A percentile compares a stretch with the other conserved stretches of the same genome.
These are phyloP conservation scores for Andrena cerasifolii DNA, from an alignment of 1,140 invertebrate genomes.

Conservation along the genomic window DNA sequence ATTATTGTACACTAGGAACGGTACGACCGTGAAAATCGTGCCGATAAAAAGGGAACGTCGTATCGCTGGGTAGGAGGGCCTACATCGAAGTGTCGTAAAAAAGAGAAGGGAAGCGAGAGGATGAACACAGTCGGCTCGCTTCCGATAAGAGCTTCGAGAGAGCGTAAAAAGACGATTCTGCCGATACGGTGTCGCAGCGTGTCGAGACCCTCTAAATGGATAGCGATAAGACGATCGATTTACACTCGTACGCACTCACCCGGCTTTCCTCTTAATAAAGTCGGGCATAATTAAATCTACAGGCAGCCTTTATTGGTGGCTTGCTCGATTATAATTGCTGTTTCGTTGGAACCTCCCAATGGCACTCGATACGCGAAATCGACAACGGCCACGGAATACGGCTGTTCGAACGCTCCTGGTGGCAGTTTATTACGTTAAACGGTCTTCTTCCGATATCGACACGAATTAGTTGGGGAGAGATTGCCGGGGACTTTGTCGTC, in stretches of 20 bases:
- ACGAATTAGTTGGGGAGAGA: constrained; percentile 44
- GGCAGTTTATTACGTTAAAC: constrained; percentile 44
- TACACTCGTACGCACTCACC: not conserved
- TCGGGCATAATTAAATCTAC: constrained; percentile 50
- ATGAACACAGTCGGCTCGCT: not conserved
- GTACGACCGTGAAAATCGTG: constrained; percentile 28
- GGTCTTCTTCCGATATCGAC: constrained; percentile 35
- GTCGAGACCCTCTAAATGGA: constrained; percentile 14
- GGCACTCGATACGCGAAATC: constrained; percentile 16
- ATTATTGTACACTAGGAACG: not conserved
- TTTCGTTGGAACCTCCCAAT: constrained; percentile 41
- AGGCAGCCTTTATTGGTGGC: constrained; percentile 25
- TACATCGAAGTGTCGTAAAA: constrained; percentile 19
- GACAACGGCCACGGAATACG: not conserved
- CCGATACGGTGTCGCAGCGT: not conserved
- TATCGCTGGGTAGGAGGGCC: not conserved
- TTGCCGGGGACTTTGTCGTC: not conserved
- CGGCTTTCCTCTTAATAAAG: constrained; percentile 11
- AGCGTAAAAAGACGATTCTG: constrained; percentile 33
- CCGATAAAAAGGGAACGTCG: constrained; percentile 33
- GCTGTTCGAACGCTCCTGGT: not conserved
- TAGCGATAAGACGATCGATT: constrained; percentile 45
- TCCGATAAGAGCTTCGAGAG: constrained; percentile 31
- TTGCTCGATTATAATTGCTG: constrained; percentile 47
- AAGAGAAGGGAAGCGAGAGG: not conserved